Percentiles rank a stretch among this genome's conserved stretches.
Conservation (phyloP, 2,888 invertebrate species). For the Apodemia zela region DNA sequence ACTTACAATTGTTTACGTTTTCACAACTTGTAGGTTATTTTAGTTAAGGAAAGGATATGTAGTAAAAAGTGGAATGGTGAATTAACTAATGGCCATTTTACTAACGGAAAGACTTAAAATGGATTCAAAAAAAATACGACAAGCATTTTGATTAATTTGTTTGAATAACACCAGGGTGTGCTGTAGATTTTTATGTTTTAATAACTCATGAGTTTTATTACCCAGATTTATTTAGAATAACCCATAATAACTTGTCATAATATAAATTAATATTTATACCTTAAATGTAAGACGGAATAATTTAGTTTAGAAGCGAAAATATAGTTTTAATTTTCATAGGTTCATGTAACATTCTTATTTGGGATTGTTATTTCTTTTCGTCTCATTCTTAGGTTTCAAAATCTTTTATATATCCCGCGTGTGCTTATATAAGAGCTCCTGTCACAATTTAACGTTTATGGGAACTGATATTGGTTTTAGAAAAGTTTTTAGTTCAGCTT, state of each 20-base stretch:
- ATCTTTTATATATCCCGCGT: constrained; percentile 2
- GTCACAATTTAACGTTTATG: constrained; percentile 46
- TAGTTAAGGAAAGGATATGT: constrained; percentile 5
- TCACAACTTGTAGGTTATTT: constrained; percentile 9
- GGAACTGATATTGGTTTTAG: constrained; percentile 61
- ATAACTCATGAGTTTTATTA: constrained; percentile 4
- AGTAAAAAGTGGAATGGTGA: constrained; percentile 2
- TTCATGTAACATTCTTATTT: constrained; percentile 45
- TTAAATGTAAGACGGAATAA: constrained; percentile 2
- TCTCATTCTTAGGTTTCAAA: background rate
- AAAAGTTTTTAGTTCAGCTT: constrained; percentile 63
- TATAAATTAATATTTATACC: constrained; percentile 1
- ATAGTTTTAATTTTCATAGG: background rate
- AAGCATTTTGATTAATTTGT: constrained; percentile 12
- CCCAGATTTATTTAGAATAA: constrained; percentile 7
- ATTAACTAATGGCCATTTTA: constrained; percentile 3
- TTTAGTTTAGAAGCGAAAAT: constrained; percentile 12
- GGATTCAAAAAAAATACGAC: constrained; percentile 1
- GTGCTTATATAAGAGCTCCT: constrained; percentile 15
- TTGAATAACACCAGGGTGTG: constrained; percentile 8
- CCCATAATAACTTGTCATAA: constrained; percentile 12
- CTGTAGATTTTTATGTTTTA: constrained; percentile 7
- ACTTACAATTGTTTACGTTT: constrained; percentile 15
- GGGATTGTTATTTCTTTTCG: constrained; percentile 63
- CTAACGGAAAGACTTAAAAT: constrained; percentile 1